These are phyloP conservation scores for Ellobius talpinus DNA, from an alignment of 2,113 vertebrate genomes.

Conservation along the genomic window DNA sequence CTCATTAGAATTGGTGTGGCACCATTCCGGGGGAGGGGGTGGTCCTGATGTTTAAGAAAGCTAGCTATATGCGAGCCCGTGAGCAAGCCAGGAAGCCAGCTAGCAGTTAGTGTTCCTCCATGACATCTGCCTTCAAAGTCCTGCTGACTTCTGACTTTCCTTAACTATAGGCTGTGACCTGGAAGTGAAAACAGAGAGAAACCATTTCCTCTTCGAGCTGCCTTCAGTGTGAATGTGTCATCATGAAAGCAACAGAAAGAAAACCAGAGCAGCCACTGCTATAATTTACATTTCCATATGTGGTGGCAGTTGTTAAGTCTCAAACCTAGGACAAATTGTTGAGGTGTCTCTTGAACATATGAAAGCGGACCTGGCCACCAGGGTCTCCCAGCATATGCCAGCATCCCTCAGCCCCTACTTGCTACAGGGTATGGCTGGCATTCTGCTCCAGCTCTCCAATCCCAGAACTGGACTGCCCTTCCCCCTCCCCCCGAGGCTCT, in stretches of 20 bases:
- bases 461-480: not conserved
- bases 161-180: not conserved
- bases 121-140: not conserved
- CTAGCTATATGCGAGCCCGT: too few relatives aligned
- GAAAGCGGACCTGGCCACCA: not conserved
- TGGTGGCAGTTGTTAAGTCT: not conserved
- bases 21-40: too few relatives aligned
- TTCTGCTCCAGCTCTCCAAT: not conserved
- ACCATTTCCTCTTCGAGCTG: too few relatives aligned
- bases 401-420: not conserved
- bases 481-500: not conserved
- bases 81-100: not conserved
- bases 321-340: not conserved
- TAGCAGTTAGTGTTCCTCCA: not conserved
- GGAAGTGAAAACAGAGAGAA: not conserved
- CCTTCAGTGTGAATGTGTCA: not conserved
- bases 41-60: not conserved
- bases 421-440: not conserved
- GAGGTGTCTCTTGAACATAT: not conserved
- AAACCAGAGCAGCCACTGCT: too few relatives aligned
- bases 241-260: not conserved
- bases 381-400: not conserved
- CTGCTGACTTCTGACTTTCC: not conserved
- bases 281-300: not conserved
- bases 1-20: not conserved